Percentiles rank a stretch among this genome's conserved stretches.
These are phyloP conservation scores for Aegithalos caudatus DNA, from an alignment of 2,113 vertebrate species.

Conservation along the genomic window DNA sequence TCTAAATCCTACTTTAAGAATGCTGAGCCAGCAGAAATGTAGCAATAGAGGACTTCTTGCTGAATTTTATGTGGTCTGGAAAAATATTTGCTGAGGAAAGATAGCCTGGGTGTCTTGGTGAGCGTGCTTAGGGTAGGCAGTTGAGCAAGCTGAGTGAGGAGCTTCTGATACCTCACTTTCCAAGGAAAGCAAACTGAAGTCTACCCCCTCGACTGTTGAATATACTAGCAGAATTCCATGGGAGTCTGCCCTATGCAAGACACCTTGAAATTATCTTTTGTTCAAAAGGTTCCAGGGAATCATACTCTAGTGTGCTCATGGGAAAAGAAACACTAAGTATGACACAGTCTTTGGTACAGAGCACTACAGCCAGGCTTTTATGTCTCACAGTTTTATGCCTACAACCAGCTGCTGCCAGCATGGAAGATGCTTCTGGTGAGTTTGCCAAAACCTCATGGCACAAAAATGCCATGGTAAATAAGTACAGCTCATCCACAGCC, in stretches of 20 bases:
- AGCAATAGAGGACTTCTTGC: not conserved
- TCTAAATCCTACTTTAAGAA: not conserved
- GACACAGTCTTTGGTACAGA: not conserved
- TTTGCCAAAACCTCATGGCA: not conserved
- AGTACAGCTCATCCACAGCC: not conserved
- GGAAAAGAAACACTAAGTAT: not conserved
- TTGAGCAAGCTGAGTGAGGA: not conserved
- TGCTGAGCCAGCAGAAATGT: not conserved
- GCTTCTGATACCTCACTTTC: not conserved
- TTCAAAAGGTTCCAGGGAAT: not conserved
- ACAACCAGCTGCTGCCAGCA: not conserved
- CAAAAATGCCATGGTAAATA: not conserved
- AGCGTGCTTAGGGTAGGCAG: not conserved
- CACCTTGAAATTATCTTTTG: not conserved
- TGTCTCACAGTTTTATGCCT: not conserved
- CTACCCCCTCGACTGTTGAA: rapidly evolving
- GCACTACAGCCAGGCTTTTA: rapidly evolving
- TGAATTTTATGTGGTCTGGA: not conserved
- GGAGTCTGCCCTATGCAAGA: not conserved
- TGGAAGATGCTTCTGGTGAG: not conserved
- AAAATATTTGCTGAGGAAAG: not conserved
- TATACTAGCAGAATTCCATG: not conserved
- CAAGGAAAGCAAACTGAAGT: not conserved
- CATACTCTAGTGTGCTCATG: rapidly evolving
- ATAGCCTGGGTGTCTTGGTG: not conserved